phyloP scores from a whole-genome alignment of 2,797 vertebrate genomes.

The Melanotaenia boesemani region DNA sequence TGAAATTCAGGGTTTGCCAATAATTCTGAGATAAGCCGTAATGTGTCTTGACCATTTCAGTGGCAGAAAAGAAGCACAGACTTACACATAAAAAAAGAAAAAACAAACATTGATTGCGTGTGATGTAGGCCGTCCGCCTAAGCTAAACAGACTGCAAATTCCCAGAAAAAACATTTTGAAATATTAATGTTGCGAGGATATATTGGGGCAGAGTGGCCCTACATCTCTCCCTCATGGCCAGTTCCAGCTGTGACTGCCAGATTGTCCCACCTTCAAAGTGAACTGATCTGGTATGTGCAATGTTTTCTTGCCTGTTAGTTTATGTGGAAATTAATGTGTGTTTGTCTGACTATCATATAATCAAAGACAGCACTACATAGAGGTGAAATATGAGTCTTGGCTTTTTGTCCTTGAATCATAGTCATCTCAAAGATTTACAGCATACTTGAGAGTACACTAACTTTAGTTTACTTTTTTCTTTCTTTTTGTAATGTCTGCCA shows the following conservation, averaged over 20 bases:
- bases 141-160: slow-evolving; percentile 57
- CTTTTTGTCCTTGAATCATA: neutral
- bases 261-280: slow-evolving; percentile 62
- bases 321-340: slow-evolving; percentile 32
- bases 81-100: neutral
- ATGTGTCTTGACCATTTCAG: neutral
- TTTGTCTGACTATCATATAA: slow-evolving; percentile 16
- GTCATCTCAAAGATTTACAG: slow-evolving; percentile 22
- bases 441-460: slow-evolving; percentile 1
- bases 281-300: slow-evolving; percentile 53
- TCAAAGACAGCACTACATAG: slow-evolving; percentile 38
- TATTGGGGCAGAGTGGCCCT: slow-evolving; percentile 64
- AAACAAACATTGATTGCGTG: slow-evolving; percentile 21
- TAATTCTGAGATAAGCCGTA: neutral
- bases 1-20: neutral
- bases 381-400: slow-evolving; percentile 7
- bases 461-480: neutral
- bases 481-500: neutral
- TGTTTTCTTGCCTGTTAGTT: slow-evolving; percentile 30
- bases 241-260: slow-evolving; percentile 66
- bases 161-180: slow-evolving; percentile 71
- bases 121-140: slow-evolving; percentile 46
- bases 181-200: slow-evolving; percentile 76
- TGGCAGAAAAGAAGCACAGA: slow-evolving; percentile 21
- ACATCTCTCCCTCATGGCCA: slow-evolving; percentile 68